phyloP scores from a whole-genome alignment of 92 coral and sea anemone genomes.

The Phymanthus crucifer region DNA sequence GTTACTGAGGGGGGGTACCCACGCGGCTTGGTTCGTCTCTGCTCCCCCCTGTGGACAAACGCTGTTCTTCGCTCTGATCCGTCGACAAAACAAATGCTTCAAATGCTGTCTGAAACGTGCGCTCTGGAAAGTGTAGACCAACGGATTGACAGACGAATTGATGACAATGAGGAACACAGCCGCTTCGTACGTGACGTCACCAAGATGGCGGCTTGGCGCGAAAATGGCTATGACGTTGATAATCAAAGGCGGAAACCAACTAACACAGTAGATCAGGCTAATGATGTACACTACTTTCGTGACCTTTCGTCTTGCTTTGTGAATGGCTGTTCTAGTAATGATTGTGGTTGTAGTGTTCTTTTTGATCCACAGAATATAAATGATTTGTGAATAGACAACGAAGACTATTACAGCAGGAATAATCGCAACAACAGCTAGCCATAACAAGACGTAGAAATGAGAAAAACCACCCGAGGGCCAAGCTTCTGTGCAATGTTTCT shows the following conservation, averaged over 20 bases:
- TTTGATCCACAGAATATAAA: conserved; percentile 41
- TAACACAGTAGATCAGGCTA: conserved; percentile 32
- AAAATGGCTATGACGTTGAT: conserved; percentile 34
- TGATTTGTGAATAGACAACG: conserved; percentile 32
- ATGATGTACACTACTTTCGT: conserved; percentile 38
- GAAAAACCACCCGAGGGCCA: conserved; percentile 25
- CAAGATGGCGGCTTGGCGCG: conserved; percentile 32
- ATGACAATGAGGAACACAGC: conserved; percentile 37
- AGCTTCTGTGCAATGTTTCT: conserved; percentile 9
- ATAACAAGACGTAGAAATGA: conserved; percentile 19
- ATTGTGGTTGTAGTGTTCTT: background rate
- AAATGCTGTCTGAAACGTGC: conserved; percentile 40
- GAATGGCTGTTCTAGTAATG: conserved; percentile 11
- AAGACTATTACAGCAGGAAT: conserved; percentile 23
- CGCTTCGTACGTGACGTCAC: conserved; percentile 35
- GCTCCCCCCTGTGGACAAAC: conserved; percentile 14
- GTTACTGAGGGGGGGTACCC: conserved; percentile 42
- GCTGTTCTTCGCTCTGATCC: conserved; percentile 11
- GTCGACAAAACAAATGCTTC: conserved; percentile 13
- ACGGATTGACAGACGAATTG: conserved; percentile 47
- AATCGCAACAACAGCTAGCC: conserved; percentile 33
- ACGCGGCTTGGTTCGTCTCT: conserved; percentile 19
- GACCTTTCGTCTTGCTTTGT: conserved; percentile 36
- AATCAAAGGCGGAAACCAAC: conserved; percentile 46
- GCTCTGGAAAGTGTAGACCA: conserved; percentile 49